phyloP scores from a whole-genome alignment of 2,888 invertebrate species.

The Iphiclides podalirius region DNA sequence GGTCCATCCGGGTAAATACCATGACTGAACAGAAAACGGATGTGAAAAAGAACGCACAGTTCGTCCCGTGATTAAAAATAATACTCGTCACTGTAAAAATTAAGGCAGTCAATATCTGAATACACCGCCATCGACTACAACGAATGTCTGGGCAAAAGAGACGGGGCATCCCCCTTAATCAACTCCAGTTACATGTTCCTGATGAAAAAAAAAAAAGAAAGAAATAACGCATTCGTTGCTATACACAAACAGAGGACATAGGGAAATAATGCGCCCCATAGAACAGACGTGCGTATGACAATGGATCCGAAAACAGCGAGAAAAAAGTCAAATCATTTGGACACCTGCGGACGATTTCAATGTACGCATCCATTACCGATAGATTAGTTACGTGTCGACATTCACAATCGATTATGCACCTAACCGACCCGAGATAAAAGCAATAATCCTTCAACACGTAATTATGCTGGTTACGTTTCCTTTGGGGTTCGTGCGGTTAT shows the following conservation, averaged over 20 bases:
- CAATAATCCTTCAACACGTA: not conserved
- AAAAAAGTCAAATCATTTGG: slow-evolving; percentile 64
- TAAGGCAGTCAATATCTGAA: too few relatives aligned
- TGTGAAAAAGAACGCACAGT: too few relatives aligned
- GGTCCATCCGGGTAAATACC: too few relatives aligned
- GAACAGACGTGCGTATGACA: slow-evolving; percentile 21
- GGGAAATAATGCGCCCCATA: slow-evolving; percentile 13
- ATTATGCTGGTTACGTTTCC: not conserved
- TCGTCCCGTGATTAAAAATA: too few relatives aligned
- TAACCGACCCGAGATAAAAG: not conserved
- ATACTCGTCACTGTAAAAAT: too few relatives aligned
- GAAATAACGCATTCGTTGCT: slow-evolving; percentile 3
- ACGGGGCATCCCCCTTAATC: too few relatives aligned
- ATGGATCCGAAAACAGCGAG: slow-evolving; percentile 35
- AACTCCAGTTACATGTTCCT: not conserved
- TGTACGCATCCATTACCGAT: slow-evolving; percentile 63
- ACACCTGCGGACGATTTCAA: slow-evolving; percentile 74
- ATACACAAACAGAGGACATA: slow-evolving; percentile 7
- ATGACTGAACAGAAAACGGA: too few relatives aligned
- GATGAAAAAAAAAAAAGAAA: not conserved
- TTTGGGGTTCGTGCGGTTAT: not conserved
- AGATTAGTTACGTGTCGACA: slow-evolving; percentile 53
- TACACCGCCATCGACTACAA: too few relatives aligned
- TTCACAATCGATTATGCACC: slow-evolving; percentile 7
- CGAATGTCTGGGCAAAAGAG: too few relatives aligned